phyloP scores from a whole-genome alignment of 2,888 invertebrate genomes.

The Hydroisotoma schaefferi region DNA sequence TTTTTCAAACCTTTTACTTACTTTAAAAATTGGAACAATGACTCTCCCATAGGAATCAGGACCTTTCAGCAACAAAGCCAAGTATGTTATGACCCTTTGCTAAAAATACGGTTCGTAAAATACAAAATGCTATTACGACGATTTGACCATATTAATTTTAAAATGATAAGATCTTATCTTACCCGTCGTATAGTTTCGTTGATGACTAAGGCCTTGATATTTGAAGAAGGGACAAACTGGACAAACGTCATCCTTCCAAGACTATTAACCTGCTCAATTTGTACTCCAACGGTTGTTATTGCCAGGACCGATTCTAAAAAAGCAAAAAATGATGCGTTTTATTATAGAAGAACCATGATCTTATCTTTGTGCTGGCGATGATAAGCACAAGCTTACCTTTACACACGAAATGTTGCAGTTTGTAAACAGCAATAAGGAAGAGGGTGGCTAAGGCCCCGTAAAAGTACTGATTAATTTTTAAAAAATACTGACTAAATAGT shows the following conservation, averaged over 20 bases:
- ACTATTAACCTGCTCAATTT: conserved; percentile 42
- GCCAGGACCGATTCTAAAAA: conserved; percentile 44
- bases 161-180: conserved; percentile 1
- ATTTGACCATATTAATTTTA: not conserved
- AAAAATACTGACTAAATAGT: no score
- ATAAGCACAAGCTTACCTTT: no score
- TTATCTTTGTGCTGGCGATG: no score
- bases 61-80: conserved; percentile 39
- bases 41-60: conserved; percentile 24
- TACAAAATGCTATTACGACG: not conserved
- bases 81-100: conserved; percentile 47
- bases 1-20: not conserved
- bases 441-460: no score
- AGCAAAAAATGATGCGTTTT: no score
- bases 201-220: conserved; percentile 47
- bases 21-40: conserved; percentile 27
- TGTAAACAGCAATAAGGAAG: no score
- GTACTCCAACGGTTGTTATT: conserved; percentile 45
- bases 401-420: no score
- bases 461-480: no score
- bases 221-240: conserved; percentile 40
- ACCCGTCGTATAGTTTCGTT: conserved; percentile 49
- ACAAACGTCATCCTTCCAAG: conserved; percentile 40
- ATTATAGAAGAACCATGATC: no score
- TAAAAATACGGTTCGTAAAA: conserved; percentile 19